Evolutionary conservation across 2,888 invertebrate species (phyloP), one percentile per base, ranked within the genome.

Genomic region (Tyria jacobaeae): DNA sequence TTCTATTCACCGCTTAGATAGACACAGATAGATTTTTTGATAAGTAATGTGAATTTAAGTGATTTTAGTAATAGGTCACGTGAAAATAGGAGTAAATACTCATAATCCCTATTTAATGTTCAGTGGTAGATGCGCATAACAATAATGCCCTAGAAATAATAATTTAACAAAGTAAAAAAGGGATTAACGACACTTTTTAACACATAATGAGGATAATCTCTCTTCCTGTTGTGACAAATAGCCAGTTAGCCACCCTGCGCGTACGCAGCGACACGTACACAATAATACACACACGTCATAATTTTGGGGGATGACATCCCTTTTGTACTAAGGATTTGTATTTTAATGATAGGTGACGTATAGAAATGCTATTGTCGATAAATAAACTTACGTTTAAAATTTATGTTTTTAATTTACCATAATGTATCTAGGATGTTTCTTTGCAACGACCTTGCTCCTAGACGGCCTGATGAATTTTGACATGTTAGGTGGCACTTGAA

Each of bases 191-290:
- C 82, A 87, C 85, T 84, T 85, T 84, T 81, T 84, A 83, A 78
- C 78, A 75, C 75, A 78, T 89, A 89, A 90, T 88, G 88, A 86
- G 81, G 79, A 79, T 90, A 90, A 91, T 88, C 91, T 84, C 76
- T 74, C 73, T 83, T 81, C 76, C 79, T 83, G 84, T 85, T 81
- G 79, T 85, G 85, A 87, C 88, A 86, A 86, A 87, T 86, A 86
- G 84, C 73, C 80, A 76, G 76, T 79, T 78, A 68, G 5, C 78
- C 79, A 82, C 82, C 83, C 83, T 67, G 76, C 70, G 75, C 61
- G 70, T 53, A 54, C 70, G 68, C 62, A 71, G 60, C 62, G 52
- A 60, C 75, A 75, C 75, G 78, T 81, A 64, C 79, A 74, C 77
- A 76, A 79, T 78, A n/a, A n/a, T n/a, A 60, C 75, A 75, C 75